A percentile compares a stretch with the other conserved stretches of the same genome.
phyloP scores from a whole-genome alignment of 2,797 vertebrate species.

The Gastrophryne carolinensis region DNA sequence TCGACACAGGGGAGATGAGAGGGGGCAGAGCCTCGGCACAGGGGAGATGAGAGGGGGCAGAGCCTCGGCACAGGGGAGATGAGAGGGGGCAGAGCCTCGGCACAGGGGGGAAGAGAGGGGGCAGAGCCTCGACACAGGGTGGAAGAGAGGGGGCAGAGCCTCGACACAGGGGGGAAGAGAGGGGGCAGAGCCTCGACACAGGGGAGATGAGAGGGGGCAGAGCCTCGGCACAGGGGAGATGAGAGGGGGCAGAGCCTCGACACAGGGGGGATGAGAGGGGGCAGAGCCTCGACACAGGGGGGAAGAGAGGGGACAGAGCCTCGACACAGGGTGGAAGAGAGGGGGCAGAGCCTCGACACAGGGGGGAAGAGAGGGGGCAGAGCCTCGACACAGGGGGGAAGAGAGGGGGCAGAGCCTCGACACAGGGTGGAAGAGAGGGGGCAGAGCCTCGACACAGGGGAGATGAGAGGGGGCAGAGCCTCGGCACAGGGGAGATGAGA shows the following conservation, averaged over 20 bases:
- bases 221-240: slow-evolving; percentile 40
- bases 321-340: too few relatives aligned
- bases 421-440: background rate
- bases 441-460: background rate
- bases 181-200: slow-evolving; percentile 54
- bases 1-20: background rate
- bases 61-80: slow-evolving; percentile 38
- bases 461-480: slow-evolving; percentile 64
- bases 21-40: background rate
- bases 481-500: background rate
- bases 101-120: slow-evolving; percentile 58
- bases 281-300: background rate
- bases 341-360: slow-evolving; percentile 54
- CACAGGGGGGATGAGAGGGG: background rate
- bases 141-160: background rate
- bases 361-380: background rate
- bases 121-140: slow-evolving; percentile 53
- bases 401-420: slow-evolving; percentile 62
- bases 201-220: background rate
- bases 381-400: slow-evolving; percentile 41
- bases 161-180: slow-evolving; percentile 58
- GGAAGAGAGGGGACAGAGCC: too few relatives aligned
- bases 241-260: slow-evolving; percentile 62
- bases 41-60: slow-evolving; percentile 61
- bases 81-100: too few relatives aligned